Evolutionary conservation across 2,113 vertebrate species (phyloP), one percentile per base, ranked within the genome.

Genomic region (Syngnathus floridae): DNA sequence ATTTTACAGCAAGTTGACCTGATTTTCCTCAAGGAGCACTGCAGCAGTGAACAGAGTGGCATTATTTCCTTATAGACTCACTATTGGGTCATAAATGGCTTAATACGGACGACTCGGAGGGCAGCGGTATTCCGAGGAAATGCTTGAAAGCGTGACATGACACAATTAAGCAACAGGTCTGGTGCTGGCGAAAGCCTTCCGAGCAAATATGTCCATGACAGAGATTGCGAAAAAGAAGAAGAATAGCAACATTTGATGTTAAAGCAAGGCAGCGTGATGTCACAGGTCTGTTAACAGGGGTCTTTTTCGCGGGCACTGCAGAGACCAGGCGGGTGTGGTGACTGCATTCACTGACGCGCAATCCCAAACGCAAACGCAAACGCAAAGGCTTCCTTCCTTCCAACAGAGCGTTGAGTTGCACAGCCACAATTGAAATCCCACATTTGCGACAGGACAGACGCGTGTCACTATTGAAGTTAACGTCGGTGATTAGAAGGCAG

Each of bases 311-410:
- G 83, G 84, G 85, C 87, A 90, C 87, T 92, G 90, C 90, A 81
- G 87, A 89, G 86, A 86, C 72, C 80, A 82, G 86, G 89, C 89
- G 88, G 90, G 90, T 91, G 90, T 91, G 90, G 90, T 87, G 85
- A 90, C 89, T 91, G 89, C 90, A 90, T 89, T 79, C 89, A 77
- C 58, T 83, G 79, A 81, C 82, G 84, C 82, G 81, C 84, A 71
- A 83, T 76, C 72, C 72, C 75, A 51, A 60, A 69, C 71, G 74
- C 80, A 67, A 67, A 73, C 48, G 45, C 26, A 31, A 31, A 31
- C 26, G 26, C 26, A 3, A n/a, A n/a, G n/a, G n/a, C n/a, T n/a
- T n/a, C n/a, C n/a, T n/a, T 31, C 26, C 70, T 54, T 21, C 76
- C 66, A 72, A 31, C 57, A 46, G 1, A 45, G 65, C 36, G 61